Evolutionary conservation across 2,888 invertebrate species (phyloP), one percentile per base, ranked within the genome.

Genomic region (Thyatira batis): DNA sequence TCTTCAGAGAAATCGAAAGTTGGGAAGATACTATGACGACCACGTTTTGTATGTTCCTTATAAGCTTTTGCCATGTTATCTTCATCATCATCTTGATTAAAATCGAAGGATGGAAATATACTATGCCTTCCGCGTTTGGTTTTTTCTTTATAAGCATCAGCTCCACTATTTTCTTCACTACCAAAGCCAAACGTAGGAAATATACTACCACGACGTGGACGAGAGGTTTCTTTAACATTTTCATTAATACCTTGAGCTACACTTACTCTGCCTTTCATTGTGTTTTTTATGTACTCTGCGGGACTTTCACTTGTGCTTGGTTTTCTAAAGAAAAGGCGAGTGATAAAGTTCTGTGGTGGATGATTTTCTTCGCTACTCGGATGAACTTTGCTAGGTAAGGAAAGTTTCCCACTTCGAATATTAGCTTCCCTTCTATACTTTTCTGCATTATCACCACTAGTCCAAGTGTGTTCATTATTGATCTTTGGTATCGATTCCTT

Each of bases 381-480:
- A 25, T 70, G 64, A 33, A 79, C 70, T 63, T 77, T 78, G 11
- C 76, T 69, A 5, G 92, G 92, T 11, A 92, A 57, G 13, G 92
- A 92, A 53, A 91, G 67, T 61, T 92, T 92, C 8, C 90, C 90
- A 62, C 82, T 85, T 65, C 91, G 79, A 28, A 83, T 66, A 60
- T 90, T 90, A 27, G 88, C 87, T 77, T 89, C 89, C 69, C 93
- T 92, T 71, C 93, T 93, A 46, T 93, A 92, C 64, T 94, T 94
- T 57, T 92, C 92, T 0, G 93, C 92, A 0, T 94, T 93, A 28
- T 94, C 93, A 10, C 94, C 94, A 57, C 95, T 95, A 4, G 94
- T 94, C 95, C 95, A 95, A 0, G 95, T 95, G 71, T 92, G 90
- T 52, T 94, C 94, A 63, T 92, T 85, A 53, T 87, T 79, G 13